A percentile compares a stretch with the other conserved stretches of the same genome.
phyloP scores from a whole-genome alignment of 2,797 vertebrate genomes.

The Typhlichthys eigenmanni region DNA sequence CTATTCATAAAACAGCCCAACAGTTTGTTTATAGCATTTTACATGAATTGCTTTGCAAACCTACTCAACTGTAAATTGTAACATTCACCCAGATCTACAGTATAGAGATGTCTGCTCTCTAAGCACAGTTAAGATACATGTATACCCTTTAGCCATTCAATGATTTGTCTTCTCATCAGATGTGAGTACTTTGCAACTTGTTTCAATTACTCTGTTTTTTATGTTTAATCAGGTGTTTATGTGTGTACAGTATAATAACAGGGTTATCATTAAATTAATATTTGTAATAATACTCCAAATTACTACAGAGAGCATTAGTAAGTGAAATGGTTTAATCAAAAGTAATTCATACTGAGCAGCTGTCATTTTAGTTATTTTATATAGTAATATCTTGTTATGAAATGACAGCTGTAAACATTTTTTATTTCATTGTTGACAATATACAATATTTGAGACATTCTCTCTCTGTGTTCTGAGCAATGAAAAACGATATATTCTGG shows the following conservation, averaged over 20 bases:
- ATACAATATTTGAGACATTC: conserved; percentile 1
- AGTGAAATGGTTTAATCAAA: conserved; percentile 20
- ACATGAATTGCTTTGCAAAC: too few species aligned
- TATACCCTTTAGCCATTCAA: too few species aligned
- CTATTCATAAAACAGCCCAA: too few species aligned
- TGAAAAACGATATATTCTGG: conserved; percentile 40
- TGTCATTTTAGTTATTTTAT: not conserved
- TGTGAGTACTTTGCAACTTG: too few species aligned
- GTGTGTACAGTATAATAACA: not conserved
- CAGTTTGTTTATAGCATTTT: too few species aligned
- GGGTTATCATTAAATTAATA: not conserved
- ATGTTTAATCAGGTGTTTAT: not conserved
- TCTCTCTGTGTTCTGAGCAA: conserved; percentile 21
- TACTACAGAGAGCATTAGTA: not conserved
- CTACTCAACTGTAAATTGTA: too few species aligned
- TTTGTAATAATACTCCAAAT: not conserved
- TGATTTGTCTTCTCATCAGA: too few species aligned
- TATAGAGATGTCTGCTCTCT: too few species aligned
- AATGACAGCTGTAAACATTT: not conserved
- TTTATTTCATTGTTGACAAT: not conserved
- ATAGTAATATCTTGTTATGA: not conserved
- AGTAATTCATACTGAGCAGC: conserved; percentile 14
- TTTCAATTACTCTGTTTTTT: too few species aligned
- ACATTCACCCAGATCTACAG: too few species aligned
- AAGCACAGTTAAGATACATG: too few species aligned